A percentile compares a stretch with the other conserved stretches of the same genome.
Conservation (phyloP, 2,113 vertebrate species). For the Eurypyga helias region DNA sequence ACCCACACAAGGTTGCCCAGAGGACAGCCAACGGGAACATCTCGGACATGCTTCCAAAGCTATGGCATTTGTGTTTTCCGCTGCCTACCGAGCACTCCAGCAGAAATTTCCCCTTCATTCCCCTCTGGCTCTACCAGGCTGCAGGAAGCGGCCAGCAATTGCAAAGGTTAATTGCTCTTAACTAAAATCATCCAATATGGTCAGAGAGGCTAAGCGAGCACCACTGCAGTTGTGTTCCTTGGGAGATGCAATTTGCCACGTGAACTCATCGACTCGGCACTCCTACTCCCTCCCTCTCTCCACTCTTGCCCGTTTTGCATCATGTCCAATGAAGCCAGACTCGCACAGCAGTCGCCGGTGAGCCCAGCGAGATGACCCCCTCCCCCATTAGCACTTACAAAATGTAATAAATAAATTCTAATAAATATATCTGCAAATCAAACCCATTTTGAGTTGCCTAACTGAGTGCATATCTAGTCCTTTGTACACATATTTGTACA, state of each 20-base stretch:
- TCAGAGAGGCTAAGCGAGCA: not conserved
- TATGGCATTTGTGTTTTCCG: not conserved
- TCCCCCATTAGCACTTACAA: constrained; percentile 29
- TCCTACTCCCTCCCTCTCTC: not conserved
- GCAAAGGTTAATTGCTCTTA: not conserved
- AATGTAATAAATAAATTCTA: constrained; percentile 79
- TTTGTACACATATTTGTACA: constrained; percentile 91
- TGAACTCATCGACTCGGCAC: rapidly evolving
- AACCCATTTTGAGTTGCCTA: constrained; percentile 80
- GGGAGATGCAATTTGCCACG: not conserved
- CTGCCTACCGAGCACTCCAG: not conserved
- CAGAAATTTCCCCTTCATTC: not conserved
- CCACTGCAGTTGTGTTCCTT: not conserved
- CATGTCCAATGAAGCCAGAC: not conserved
- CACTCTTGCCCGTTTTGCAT: not conserved
- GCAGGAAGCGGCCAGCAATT: not conserved
- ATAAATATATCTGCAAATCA: constrained; percentile 81
- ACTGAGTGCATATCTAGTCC: constrained; percentile 80
- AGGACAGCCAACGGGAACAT: not conserved
- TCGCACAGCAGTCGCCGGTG: not conserved
- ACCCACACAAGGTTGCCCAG: not conserved
- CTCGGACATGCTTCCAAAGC: not conserved
- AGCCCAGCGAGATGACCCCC: not conserved
- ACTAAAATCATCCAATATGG: not conserved
- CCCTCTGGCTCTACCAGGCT: not conserved